A percentile compares a stretch with the other conserved stretches of the same genome.
Conservation (phyloP, 2,113 vertebrate species). For the Ceyx margarethae region DNA sequence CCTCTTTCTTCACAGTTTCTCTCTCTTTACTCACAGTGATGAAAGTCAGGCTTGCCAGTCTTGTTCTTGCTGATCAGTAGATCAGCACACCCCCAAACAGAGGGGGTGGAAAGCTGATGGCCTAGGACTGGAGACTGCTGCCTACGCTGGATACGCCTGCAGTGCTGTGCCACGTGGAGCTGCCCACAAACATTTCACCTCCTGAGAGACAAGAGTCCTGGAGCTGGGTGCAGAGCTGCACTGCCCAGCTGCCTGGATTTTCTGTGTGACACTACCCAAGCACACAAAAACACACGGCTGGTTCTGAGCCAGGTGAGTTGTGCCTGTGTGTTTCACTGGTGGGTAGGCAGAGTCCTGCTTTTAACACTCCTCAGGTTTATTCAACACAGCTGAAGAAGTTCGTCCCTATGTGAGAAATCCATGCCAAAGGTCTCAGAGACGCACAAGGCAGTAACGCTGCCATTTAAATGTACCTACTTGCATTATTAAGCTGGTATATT, state of each 20-base stretch:
- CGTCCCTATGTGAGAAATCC: neutral
- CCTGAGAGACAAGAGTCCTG: neutral
- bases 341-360: neutral
- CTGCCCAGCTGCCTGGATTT: neutral
- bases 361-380: neutral
- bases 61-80: neutral
- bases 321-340: neutral
- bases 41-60: neutral
- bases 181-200: neutral
- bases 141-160: neutral
- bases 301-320: neutral
- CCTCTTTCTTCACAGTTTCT: neutral
- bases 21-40: neutral
- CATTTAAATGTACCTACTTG: neutral
- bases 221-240: neutral
- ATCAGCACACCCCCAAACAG: neutral
- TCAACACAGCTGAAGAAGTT: conserved; percentile 25
- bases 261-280: neutral
- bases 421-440: neutral
- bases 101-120: neutral
- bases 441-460: neutral
- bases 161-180: neutral
- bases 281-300: neutral
- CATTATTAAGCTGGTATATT: neutral
- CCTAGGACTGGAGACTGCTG: neutral